Evolutionary conservation across 2,113 vertebrate species (phyloP).

Genomic region (Bos javanicus): DNA sequence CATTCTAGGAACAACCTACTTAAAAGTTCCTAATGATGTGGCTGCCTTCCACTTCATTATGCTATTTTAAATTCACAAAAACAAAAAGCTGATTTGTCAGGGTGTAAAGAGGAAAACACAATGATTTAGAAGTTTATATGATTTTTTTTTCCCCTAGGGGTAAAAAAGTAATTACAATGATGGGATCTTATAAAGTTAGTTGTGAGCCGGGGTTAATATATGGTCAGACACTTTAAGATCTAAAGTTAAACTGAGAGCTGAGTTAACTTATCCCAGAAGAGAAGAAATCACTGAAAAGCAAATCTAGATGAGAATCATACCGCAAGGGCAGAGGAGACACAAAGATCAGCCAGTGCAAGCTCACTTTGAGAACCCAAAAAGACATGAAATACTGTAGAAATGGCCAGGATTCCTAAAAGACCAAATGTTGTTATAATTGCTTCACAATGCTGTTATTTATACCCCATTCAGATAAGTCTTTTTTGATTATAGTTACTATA

Average conservation of each 20-base stretch:
- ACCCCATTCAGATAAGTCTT: neutral
- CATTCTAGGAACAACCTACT: neutral
- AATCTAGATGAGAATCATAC: neutral
- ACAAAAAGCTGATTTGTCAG: neutral
- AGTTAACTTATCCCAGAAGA: neutral
- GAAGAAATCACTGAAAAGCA: neutral
- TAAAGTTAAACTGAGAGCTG: neutral
- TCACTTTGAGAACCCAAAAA: neutral
- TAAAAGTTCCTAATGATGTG: neutral
- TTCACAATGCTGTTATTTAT: neutral
- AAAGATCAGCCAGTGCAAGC: neutral
- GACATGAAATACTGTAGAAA: neutral
- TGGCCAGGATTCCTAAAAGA: accelerated
- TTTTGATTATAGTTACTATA: neutral
- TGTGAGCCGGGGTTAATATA: neutral
- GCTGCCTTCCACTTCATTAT: neutral
- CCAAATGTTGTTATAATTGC: neutral
- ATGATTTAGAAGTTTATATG: neutral
- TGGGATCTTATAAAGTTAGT: neutral
- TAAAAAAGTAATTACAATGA: neutral
- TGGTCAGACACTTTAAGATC: neutral
- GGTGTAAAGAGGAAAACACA: neutral
- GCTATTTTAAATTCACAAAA: neutral
- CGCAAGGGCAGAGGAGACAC: neutral
- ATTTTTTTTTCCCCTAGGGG: neutral